Conservation (phyloP, 1,140 invertebrate genomes). For the Probaryconus sp. region DNA sequence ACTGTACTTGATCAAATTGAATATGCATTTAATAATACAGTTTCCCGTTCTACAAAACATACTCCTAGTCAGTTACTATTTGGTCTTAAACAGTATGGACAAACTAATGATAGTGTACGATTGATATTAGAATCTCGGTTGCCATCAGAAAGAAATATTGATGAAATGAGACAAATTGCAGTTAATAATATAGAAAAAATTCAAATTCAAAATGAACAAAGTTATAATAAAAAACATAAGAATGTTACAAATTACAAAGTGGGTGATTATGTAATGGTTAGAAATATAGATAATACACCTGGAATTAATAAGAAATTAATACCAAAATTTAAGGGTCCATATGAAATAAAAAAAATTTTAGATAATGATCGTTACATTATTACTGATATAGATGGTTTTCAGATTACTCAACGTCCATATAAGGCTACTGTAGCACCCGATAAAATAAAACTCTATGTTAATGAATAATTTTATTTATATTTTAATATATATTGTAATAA, state of each 20-base stretch:
- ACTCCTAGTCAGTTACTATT: slow-evolving; percentile 28
- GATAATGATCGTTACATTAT: slow-evolving; percentile 18
- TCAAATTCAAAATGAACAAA: neutral
- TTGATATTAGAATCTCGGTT: neutral
- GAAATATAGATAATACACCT: neutral
- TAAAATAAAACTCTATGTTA: slow-evolving; percentile 7
- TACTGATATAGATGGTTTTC: slow-evolving; percentile 12
- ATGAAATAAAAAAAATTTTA: slow-evolving; percentile 5
- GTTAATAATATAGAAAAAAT: neutral
- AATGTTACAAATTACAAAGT: neutral
- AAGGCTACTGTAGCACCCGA: slow-evolving; percentile 6
- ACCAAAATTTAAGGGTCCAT: slow-evolving; percentile 13
- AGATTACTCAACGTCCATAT: slow-evolving; percentile 14
- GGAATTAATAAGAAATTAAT: slow-evolving; percentile 17
- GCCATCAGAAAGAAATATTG: neutral
- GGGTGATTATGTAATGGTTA: slow-evolving; percentile 12
- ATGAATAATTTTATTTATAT: too few relatives aligned
- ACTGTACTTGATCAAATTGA: slow-evolving; percentile 37
- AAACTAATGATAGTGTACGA: slow-evolving; percentile 4
- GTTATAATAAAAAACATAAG: slow-evolving; percentile 6
- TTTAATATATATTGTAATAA: too few relatives aligned
- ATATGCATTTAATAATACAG: slow-evolving; percentile 47
- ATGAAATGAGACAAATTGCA: neutral
- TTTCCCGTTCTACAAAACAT: slow-evolving; percentile 15
- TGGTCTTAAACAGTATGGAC: neutral